Percentiles rank a stretch among this genome's conserved stretches.
Evolutionary conservation across 2,797 vertebrate species (phyloP).

Genomic region (Halcyon smyrnensis): DNA sequence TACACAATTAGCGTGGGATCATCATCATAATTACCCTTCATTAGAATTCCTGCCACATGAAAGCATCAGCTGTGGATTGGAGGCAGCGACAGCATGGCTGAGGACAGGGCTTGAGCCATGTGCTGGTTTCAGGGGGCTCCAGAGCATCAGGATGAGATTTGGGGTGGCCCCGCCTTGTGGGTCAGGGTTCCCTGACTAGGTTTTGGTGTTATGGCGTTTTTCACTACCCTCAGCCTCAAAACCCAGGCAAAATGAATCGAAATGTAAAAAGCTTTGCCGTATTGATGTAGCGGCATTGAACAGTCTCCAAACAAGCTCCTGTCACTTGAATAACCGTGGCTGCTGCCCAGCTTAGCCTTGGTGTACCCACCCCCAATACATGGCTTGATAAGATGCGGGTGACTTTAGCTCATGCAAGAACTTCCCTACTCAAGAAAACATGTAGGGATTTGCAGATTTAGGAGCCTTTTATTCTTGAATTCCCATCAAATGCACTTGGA

Average conservation of each 20-base stretch:
- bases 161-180: neutral
- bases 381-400: neutral
- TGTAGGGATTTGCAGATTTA: neutral
- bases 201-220: fast-evolving
- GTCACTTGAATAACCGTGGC: neutral
- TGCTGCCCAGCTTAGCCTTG: neutral
- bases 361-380: fast-evolving
- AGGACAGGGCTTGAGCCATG: neutral
- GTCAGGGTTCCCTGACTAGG: neutral
- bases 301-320: neutral
- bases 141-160: neutral
- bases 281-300: neutral
- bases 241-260: neutral
- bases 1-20: neutral
- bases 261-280: neutral
- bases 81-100: fast-evolving
- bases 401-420: neutral
- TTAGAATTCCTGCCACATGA: neutral
- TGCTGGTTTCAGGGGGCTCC: too few species aligned
- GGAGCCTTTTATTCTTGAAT: neutral
- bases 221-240: neutral
- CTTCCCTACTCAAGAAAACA: neutral
- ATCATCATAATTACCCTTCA: neutral
- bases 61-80: neutral
- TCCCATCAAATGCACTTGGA: fast-evolving